Evolutionary conservation across 2,888 invertebrate genomes (phyloP), one percentile per base, ranked within the genome.

Genomic region (Chelonus formosanus): DNA sequence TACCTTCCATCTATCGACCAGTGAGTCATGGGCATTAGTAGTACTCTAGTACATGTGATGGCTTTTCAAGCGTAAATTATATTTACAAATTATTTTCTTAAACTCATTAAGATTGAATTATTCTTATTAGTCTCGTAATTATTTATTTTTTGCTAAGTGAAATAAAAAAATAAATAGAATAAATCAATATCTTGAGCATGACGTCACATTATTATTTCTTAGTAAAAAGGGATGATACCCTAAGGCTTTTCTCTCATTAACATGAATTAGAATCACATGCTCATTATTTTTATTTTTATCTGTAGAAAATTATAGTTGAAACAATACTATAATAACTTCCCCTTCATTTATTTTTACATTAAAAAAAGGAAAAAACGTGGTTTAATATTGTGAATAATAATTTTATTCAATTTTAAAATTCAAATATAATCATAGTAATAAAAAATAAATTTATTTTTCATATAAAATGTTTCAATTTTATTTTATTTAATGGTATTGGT

Each of bases 241-340:
- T 40, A 58, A 63, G 73, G 74, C 75, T 55, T 75, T 75, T 72
- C 74, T 70, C 79, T 80, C 79, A 77, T 81, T 79, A 80, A 75
- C 76, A 67, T 73, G 70, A 78, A 80, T 75, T 71, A 76, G 74
- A 71, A 72, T 75, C 73, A 77, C 72, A 73, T 72, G 67, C 68
- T 67, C 47, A 61, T 55, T 31, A 56, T 55, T 47, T 5, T 47
- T 10, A 47, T 40, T 43, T 43, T 56, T 5, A 35, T 3, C 35
- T 31, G 45, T 47, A 20, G 20, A 20, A 20, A 20, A 20, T 20
- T 20, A 20, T 20, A 20, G 1, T 20, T 20, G 20, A 20, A 20
- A 20, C 20, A 20, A 20, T 20, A 20, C 20, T 20, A 20, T 20
- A 20, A 20, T 20, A 20, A 20, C 20, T 20, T 20, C 20, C 20